Percentiles rank a stretch among this genome's conserved stretches.
phyloP scores from a whole-genome alignment of 2,797 vertebrate species.

The Sorex maritimensis region DNA sequence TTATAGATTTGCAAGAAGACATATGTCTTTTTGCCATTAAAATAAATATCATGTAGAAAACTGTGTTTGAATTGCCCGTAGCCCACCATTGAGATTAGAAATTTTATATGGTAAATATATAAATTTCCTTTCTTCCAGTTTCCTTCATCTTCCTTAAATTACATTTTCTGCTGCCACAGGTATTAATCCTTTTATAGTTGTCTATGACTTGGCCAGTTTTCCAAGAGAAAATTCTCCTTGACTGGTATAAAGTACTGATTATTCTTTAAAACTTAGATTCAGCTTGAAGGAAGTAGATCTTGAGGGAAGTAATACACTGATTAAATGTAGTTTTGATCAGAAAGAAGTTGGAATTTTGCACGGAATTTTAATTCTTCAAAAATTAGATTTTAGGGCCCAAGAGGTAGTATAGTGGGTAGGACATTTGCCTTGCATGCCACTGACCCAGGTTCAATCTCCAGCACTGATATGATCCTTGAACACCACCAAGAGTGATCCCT shows the following conservation, averaged over 20 bases:
- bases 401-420: too few species aligned
- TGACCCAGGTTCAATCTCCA: too few species aligned
- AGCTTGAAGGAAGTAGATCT: background rate
- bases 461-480: too few species aligned
- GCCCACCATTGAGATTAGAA: constrained; percentile 56
- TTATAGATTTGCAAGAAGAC: constrained; percentile 52
- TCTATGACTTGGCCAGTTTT: constrained; percentile 46
- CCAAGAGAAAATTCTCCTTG: constrained; percentile 7
- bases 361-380: constrained; percentile 53
- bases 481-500: too few species aligned
- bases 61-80: constrained; percentile 55
- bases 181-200: constrained; percentile 49
- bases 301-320: background rate
- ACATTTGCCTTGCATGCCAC: too few species aligned
- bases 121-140: background rate
- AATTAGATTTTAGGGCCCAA: background rate
- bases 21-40: constrained; percentile 44
- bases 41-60: constrained; percentile 26
- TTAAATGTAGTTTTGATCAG: constrained; percentile 54
- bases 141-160: constrained; percentile 57
- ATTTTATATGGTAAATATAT: constrained; percentile 63
- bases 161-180: constrained; percentile 17
- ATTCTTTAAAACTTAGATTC: background rate
- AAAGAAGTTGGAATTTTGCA: constrained; percentile 57
- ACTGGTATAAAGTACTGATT: background rate